Conservation (phyloP, 2,113 vertebrate species). For the Siniperca knerii region DNA sequence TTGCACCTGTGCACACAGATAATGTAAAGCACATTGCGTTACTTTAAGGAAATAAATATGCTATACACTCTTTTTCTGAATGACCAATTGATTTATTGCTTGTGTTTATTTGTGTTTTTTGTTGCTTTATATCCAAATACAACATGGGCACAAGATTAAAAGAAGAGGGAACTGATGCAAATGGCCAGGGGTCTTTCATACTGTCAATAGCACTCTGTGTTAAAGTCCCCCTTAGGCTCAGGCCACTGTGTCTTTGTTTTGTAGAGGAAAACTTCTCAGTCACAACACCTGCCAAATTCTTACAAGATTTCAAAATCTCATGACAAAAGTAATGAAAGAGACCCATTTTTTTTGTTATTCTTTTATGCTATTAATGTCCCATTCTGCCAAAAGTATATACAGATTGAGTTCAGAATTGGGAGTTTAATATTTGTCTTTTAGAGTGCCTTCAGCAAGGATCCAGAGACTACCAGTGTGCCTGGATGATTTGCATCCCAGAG, state of each 20-base stretch:
- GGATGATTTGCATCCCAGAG: slow-evolving; percentile 40
- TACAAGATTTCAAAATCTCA: not conserved
- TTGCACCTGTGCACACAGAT: not conserved
- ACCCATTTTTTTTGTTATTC: not conserved
- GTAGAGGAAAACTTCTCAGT: not conserved
- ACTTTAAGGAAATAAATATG: not conserved
- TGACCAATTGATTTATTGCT: not conserved
- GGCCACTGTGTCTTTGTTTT: not conserved
- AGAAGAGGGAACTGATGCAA: not conserved
- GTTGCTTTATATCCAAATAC: not conserved
- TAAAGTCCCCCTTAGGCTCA: not conserved
- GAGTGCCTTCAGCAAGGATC: not conserved
- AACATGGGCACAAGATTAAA: not conserved
- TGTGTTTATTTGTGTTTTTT: not conserved
- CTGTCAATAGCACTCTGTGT: not conserved
- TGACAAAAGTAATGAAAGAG: not conserved
- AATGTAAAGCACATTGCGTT: not conserved
- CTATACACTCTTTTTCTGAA: not conserved
- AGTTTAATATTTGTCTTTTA: not conserved
- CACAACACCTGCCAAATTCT: not conserved
- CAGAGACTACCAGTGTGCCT: not conserved
- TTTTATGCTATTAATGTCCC: not conserved
- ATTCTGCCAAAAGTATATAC: not conserved
- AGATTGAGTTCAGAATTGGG: not conserved
- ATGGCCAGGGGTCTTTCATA: not conserved